Evolutionary conservation across 1,140 invertebrate species (phyloP).

Genomic region (Pinna nobilis): DNA sequence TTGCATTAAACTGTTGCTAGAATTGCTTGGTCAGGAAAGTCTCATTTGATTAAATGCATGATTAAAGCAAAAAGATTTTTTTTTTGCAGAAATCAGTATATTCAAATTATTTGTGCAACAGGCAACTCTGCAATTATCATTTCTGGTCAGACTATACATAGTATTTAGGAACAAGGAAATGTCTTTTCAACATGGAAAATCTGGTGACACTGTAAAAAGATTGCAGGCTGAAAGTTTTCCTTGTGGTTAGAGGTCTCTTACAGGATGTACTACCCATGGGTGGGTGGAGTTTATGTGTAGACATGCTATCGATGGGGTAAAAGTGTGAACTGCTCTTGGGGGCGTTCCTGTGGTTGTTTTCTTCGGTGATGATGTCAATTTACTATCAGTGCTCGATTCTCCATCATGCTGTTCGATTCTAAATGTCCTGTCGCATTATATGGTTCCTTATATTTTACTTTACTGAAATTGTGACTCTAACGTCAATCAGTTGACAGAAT

Average conservation of each 20-base stretch:
- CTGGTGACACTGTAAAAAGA: slow-evolving; percentile 24
- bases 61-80: slow-evolving; percentile 26
- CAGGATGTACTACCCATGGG: slow-evolving; percentile 38
- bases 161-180: slow-evolving; percentile 39
- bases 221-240: slow-evolving; percentile 25
- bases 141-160: slow-evolving; percentile 35
- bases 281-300: slow-evolving; percentile 46
- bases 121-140: slow-evolving; percentile 43
- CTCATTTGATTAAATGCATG: slow-evolving; percentile 31
- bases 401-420: slow-evolving; percentile 33
- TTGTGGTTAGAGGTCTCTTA: slow-evolving; percentile 51
- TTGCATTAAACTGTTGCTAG: slow-evolving; percentile 21
- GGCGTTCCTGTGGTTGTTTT: slow-evolving; percentile 48
- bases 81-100: slow-evolving; percentile 31
- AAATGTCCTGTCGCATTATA: slow-evolving; percentile 29
- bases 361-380: slow-evolving; percentile 48
- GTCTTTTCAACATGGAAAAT: slow-evolving; percentile 20
- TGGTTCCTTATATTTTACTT: slow-evolving; percentile 39
- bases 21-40: slow-evolving; percentile 32
- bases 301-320: slow-evolving; percentile 21
- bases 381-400: slow-evolving; percentile 45
- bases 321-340: slow-evolving; percentile 8
- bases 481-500: slow-evolving; percentile 20
- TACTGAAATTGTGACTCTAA: slow-evolving; percentile 25
- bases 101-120: slow-evolving; percentile 42